A percentile compares a stretch with the other conserved stretches of the same genome.
These are phyloP conservation scores for Hirudo medicinalis DNA, from an alignment of 1,140 invertebrate species.

Conservation along the genomic window DNA sequence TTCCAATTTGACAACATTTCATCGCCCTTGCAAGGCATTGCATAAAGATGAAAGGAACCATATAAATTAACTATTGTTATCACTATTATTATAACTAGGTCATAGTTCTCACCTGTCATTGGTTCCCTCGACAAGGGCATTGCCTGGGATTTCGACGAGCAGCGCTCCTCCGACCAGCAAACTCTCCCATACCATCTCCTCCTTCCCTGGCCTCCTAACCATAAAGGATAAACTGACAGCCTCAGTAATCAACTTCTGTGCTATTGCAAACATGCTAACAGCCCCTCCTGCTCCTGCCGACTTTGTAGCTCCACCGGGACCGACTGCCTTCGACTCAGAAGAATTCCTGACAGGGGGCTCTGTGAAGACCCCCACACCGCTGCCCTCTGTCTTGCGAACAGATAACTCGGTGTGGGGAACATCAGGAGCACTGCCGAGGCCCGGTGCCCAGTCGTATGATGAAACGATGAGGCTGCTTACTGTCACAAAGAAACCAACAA, in stretches of 20 bases:
- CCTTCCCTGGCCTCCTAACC: constrained; percentile 60
- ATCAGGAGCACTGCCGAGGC: constrained; percentile 96
- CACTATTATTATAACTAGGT: not conserved
- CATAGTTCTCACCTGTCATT: constrained; percentile 51
- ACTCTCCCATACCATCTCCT: constrained; percentile 63
- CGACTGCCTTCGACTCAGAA: constrained; percentile 27
- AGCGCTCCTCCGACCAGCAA: constrained; percentile 62
- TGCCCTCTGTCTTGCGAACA: constrained; percentile 58
- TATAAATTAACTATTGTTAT: not conserved
- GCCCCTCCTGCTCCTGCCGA: not conserved
- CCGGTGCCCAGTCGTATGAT: constrained; percentile 86
- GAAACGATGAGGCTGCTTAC: constrained; percentile 44
- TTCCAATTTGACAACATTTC: not conserved
- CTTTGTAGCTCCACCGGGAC: not conserved
- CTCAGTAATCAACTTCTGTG: constrained; percentile 2
- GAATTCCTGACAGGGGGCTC: constrained; percentile 53
- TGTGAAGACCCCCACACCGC: constrained; percentile 63
- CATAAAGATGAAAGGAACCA: constrained; percentile 2
- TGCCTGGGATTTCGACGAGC: constrained; percentile 71
- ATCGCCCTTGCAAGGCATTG: not conserved
- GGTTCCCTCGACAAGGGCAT: constrained; percentile 69
- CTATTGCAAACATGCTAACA: not conserved
- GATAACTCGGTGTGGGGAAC: constrained; percentile 62
- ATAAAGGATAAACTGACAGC: constrained; percentile 47
- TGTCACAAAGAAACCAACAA: not conserved